Evolutionary conservation across 2,888 invertebrate genomes (phyloP).

Genomic region (Phalera bucephala): DNA sequence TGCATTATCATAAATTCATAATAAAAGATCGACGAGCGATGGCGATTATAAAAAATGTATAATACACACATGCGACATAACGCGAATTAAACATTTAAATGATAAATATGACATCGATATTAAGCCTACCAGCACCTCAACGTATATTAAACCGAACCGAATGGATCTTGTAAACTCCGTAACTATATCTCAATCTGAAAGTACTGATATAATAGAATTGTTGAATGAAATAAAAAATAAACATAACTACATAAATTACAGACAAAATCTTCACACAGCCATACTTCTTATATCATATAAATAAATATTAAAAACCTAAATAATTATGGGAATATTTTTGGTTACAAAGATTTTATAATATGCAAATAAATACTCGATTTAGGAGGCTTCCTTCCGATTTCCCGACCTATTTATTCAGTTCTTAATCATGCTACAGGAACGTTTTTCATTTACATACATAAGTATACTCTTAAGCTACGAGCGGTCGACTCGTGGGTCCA

Average conservation of each 20-base stretch:
- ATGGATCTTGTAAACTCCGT: slow-evolving; percentile 19
- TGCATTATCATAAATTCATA: slow-evolving; percentile 39
- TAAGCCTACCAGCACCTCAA: slow-evolving; percentile 70
- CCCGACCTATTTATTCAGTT: slow-evolving; percentile 30
- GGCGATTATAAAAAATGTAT: slow-evolving; percentile 38
- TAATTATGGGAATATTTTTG: slow-evolving; percentile 69
- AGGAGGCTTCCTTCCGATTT: slow-evolving; percentile 43
- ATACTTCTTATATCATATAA: slow-evolving; percentile 69
- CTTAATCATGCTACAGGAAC: slow-evolving; percentile 48
- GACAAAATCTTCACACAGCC: slow-evolving; percentile 77
- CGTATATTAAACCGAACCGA: slow-evolving; percentile 30
- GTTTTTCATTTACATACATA: slow-evolving; percentile 34
- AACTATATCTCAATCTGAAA: slow-evolving; percentile 20
- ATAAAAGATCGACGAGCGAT: slow-evolving; percentile 37
- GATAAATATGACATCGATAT: slow-evolving; percentile 36
- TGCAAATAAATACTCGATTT: slow-evolving; percentile 59
- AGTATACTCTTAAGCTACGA: slow-evolving; percentile 35
- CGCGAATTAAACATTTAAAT: slow-evolving; percentile 23
- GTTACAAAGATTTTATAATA: slow-evolving; percentile 61
- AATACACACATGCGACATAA: slow-evolving; percentile 21
- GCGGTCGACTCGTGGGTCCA: slow-evolving; percentile 21
- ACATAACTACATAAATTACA: slow-evolving; percentile 64
- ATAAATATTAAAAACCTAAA: slow-evolving; percentile 64
- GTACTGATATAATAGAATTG: slow-evolving; percentile 24
- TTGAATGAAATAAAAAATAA: slow-evolving; percentile 48